Evolutionary conservation across 23 tunicate species (phyloP), one percentile per base, ranked within the genome.

Genomic region (Trididemnum nubilum): DNA sequence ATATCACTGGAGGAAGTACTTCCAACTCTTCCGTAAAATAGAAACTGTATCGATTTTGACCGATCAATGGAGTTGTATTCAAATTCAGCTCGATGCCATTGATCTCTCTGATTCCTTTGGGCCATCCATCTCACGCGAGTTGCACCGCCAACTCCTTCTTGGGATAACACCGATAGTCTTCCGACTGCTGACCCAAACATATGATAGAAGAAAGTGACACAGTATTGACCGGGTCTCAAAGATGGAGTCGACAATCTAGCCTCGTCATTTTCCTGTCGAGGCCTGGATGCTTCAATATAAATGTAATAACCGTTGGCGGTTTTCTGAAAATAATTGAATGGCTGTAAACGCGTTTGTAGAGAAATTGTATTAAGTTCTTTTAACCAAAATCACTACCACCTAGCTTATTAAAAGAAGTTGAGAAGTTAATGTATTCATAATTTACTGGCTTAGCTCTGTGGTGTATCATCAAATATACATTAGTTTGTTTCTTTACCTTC

Each of bases 121-220:
- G 34, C 22, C 37, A 51, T 18, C 84, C 83, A 51, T 15, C 23
- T 15, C 5, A 61, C 4, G 18, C 26, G 3, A 12, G 28, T 15
- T 21, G 3, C 67, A 22, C 29, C 29, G 3, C 5, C 26, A 12
- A 26, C 18, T 24, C 28, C 26, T 61, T 61, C 67, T 26, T 4
- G 4, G 79, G 9, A 84, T 34, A 80, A 85, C 57, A 85, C 35
- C 36, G 75, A 35, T 38, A 85, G 33, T 21, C 85, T 78, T 7
- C 89, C 89, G 84, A 85, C 73, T 76, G 64, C 35, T 21, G 83
- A 33, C 30, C 89, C 89, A 51, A n/a, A 71, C 89, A 85, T 85
- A 71, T 85, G 89, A 36, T 85, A 85, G 25, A 61, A 57, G 77
- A 85, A 85, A 15, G 24, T 23, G 30, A 85, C 77, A 33, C 83